Base-by-base conservation (phyloP, 2,797 vertebrate species). In the Monodelphis domestica region DNA sequence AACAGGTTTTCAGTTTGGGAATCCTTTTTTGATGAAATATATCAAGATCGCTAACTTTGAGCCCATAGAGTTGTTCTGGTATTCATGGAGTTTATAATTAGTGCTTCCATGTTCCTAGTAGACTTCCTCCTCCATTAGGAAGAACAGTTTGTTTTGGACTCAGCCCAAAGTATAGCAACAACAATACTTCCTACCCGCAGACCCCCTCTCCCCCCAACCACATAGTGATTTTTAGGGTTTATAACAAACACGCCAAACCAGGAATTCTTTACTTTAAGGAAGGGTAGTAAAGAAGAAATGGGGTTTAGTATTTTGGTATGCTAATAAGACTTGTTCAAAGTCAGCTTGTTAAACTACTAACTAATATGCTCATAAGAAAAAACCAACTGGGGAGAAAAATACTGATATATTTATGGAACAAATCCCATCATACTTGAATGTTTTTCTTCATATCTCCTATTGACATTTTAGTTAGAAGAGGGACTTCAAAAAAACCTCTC, bases 361-460 rank as follows among this genome's bases (percentile, higher is more conserved):
- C 89, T 93, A 78, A 93, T 59, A 50, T 11, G 38, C 38, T 45
- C 9, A 90, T 94, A 78, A 84, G 90, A 78, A 84, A 56, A 95
- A 50, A 50, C 0, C 24, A 38, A 26, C 28, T 88, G 59, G 17
- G 33, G 90, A 78, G 33, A 54, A 54, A 93, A 59, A 57, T 38
- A 26, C 53, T 88, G 4, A 28, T 38, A 56, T 88, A 51, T 92
- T 95, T 95, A 92, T 63, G 59, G 87, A 93, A 87, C 33, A 93
- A 56, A 84, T 89, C 93, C 89, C 91, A 56, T 28, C 70, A 50
- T 7, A 78, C 30, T 70, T 95, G 54, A 70, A 3, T 51, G 52
- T 12, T 70, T 95, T 95, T 91, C n/a, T 88, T 33, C 63, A 90
- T 92, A 89, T 89, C 91, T 56, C 30, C 54, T 87, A 97, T 94